These are phyloP conservation scores for Cryptophagus acutangulus DNA, from an alignment of 2,888 invertebrate genomes.

Conservation along the genomic window DNA sequence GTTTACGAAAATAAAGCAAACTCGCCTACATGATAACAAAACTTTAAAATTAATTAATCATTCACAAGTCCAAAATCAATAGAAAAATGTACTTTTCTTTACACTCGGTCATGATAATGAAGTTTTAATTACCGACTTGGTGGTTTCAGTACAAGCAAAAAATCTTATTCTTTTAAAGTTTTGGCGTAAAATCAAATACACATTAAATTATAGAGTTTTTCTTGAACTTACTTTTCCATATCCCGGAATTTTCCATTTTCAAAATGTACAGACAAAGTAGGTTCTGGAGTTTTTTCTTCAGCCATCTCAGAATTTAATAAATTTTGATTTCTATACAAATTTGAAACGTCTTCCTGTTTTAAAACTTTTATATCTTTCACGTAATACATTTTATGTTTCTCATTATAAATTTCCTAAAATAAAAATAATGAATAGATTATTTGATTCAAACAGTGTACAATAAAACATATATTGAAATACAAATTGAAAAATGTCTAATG, in stretches of 20 bases:
- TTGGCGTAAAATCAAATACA: no score
- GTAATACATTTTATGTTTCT: slow-evolving; percentile 44
- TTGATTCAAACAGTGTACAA: background rate
- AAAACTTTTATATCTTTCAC: slow-evolving; percentile 40
- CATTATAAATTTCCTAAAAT: slow-evolving; percentile 47
- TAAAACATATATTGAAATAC: background rate
- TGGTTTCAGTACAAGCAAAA: no score
- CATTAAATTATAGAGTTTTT: no score
- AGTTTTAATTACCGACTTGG: no score
- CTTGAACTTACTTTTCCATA: slow-evolving; percentile 35
- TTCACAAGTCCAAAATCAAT: no score
- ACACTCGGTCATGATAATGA: no score
- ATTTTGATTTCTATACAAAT: slow-evolving; percentile 35
- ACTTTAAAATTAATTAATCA: no score
- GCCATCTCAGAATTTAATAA: slow-evolving; percentile 28
- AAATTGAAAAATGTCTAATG: background rate
- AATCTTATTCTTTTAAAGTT: no score
- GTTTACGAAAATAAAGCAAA: no score
- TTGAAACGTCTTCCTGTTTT: slow-evolving; percentile 37
- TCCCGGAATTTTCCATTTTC: slow-evolving; percentile 43
- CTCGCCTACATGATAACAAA: no score
- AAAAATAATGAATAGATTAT: slow-evolving; percentile 4
- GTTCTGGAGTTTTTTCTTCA: slow-evolving; percentile 15
- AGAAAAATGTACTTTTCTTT: no score
- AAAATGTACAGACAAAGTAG: slow-evolving; percentile 42